Evolutionary conservation across 2,113 vertebrate genomes (phyloP).

Genomic region (Pygoscelis antarcticus): DNA sequence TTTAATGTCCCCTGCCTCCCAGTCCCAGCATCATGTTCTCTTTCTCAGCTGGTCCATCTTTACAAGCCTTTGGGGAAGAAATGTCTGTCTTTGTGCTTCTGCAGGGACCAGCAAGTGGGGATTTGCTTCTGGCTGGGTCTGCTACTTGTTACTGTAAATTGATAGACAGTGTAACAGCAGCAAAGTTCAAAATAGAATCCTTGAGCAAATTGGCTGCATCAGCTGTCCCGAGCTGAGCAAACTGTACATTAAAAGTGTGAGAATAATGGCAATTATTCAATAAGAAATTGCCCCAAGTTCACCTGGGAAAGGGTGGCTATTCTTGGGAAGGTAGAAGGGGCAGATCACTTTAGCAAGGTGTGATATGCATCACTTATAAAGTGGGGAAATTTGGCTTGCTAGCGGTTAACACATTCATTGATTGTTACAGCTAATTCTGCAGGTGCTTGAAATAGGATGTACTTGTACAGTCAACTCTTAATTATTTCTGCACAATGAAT

Average conservation of each 20-base stretch:
- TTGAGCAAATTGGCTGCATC: not conserved
- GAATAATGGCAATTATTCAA: too few relatives aligned
- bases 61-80: not conserved
- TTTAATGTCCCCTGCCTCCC: not conserved
- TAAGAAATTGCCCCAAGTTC: not conserved
- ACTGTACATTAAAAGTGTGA: not conserved
- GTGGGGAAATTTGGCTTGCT: not conserved
- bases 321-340: not conserved
- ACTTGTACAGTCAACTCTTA: not conserved
- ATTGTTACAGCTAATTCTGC: not conserved
- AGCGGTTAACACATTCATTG: not conserved
- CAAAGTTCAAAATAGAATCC: not conserved
- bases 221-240: not conserved
- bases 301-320: not conserved
- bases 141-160: not conserved
- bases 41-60: not conserved
- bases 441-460: not conserved
- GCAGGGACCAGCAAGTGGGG: not conserved
- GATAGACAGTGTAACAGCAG: not conserved
- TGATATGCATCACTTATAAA: not conserved
- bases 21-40: not conserved
- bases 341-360: not conserved
- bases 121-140: not conserved
- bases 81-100: not conserved
- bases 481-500: conserved; percentile 7